phyloP scores from a whole-genome alignment of 2,113 vertebrate genomes.

The Corythornis cristatus region DNA sequence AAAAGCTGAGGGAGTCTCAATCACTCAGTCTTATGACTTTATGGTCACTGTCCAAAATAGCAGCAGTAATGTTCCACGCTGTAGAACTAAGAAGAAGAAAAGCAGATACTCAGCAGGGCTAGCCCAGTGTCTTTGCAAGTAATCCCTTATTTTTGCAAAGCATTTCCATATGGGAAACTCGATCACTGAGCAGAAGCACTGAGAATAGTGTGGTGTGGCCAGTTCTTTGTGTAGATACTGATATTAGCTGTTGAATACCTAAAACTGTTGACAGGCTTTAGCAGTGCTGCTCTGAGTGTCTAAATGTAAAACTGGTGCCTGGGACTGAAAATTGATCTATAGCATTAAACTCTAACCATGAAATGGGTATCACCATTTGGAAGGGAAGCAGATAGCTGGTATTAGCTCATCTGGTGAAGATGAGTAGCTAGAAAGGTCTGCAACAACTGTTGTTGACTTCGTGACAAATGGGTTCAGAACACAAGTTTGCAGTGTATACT shows the following conservation, averaged over 20 bases:
- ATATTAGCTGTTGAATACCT: not conserved
- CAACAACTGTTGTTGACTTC: not conserved
- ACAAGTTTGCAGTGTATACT: not conserved
- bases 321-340: constrained; percentile 18
- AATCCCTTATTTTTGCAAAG: constrained; percentile 61
- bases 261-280: not conserved
- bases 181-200: constrained; percentile 10
- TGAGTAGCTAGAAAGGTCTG: not conserved
- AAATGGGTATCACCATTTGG: not conserved
- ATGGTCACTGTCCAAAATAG: constrained; percentile 65
- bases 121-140: constrained; percentile 46
- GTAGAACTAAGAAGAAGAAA: constrained; percentile 52
- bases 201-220: not conserved
- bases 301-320: constrained; percentile 22
- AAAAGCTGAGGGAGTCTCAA: not conserved
- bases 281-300: not conserved
- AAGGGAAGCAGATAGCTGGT: not conserved
- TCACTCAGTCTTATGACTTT: constrained; percentile 36
- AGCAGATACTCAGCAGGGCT: constrained; percentile 65
- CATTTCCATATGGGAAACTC: constrained; percentile 51
- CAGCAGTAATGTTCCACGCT: not conserved
- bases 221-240: not conserved
- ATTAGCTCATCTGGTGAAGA: not conserved
- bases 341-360: not conserved
- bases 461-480: not conserved